Percentiles rank a stretch among this genome's conserved stretches.
phyloP scores from a whole-genome alignment of 2,113 vertebrate genomes.

The Clupea harengus region DNA sequence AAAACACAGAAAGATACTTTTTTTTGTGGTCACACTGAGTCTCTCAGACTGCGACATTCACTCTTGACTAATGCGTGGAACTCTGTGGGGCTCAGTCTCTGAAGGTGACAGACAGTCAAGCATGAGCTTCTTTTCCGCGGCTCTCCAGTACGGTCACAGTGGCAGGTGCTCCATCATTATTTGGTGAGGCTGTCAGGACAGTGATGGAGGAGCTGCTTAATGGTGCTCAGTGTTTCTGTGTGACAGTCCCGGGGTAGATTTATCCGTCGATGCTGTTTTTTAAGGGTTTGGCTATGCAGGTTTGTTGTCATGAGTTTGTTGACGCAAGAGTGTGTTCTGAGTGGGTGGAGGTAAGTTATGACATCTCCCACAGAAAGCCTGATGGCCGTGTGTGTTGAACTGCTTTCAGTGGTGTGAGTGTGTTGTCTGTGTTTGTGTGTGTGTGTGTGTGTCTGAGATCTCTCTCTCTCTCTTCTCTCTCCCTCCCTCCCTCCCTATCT shows the following conservation, averaged over 20 bases:
- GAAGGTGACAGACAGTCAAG: neutral
- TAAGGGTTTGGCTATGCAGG: neutral
- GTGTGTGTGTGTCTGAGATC: slow-evolving; percentile 5
- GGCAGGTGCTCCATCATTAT: neutral
- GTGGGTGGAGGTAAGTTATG: neutral
- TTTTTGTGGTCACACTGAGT: neutral
- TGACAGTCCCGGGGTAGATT: neutral
- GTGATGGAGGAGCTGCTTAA: neutral
- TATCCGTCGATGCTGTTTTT: neutral
- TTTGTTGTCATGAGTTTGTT: slow-evolving; percentile 11
- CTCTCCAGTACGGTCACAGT: neutral
- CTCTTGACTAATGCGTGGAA: neutral
- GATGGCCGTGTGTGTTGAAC: neutral
- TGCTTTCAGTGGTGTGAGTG: no score
- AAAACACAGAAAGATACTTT: neutral
- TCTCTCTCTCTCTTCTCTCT: no score
- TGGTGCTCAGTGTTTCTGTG: no score
- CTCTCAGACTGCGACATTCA: neutral
- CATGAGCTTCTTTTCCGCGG: neutral
- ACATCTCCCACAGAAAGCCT: neutral
- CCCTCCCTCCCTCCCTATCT: no score
- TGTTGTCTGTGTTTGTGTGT: slow-evolving; percentile 31
- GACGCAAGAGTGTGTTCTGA: no score
- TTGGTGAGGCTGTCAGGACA: neutral
- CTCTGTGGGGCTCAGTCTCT: neutral